Evolutionary conservation across 2,113 vertebrate species (phyloP), one percentile per base, ranked within the genome.

Genomic region (cattle (Bos taurus)): DNA sequence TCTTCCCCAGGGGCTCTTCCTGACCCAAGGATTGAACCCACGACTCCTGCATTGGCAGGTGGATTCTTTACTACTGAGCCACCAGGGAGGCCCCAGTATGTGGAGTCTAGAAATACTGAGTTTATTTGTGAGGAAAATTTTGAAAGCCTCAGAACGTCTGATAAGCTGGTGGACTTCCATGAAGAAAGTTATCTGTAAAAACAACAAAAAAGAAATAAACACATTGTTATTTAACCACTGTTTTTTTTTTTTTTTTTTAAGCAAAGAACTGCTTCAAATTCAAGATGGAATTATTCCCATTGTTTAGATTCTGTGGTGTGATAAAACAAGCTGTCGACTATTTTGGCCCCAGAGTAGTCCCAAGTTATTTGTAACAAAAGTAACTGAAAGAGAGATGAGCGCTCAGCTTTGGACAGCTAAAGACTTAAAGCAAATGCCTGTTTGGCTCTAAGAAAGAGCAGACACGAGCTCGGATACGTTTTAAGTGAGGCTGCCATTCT

Each of bases 301-400:
- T 3, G 40, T 84, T 94, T 57, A 21, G 2, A 78, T 13, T n/a
- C 2, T 74, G 59, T 6, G 36, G 6, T 11, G 2, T 90, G 91
- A 98, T 95, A 46, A 64, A 94, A 96, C 21, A 97, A 84, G 60
- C 21, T 54, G n/a, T 77, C 50, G 67, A 28, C 12, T n/a, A 4
- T 90, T 95, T 95, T 98, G 96, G 15, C 95, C 33, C 28, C 57
- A 59, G 21, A 56, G 15, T 46, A 82, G 64, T 93, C 97, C 95
- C 46, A 92, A 93, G 91, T 83, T n/a, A 87, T 78, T 59, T 97
- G 57, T 12, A 95, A 71, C 62, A 91, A 62, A 64, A 95, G 4
- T 46, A 96, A 36, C 1, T 50, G 5, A 6, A 48, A 67, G 59
- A 93, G 60, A 82, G 46, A 87, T 74, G 10, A 46, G 74, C 91